Evolutionary conservation across 2,888 invertebrate species (phyloP), one percentile per base, ranked within the genome.

Genomic region (Perithous albicinctus): DNA sequence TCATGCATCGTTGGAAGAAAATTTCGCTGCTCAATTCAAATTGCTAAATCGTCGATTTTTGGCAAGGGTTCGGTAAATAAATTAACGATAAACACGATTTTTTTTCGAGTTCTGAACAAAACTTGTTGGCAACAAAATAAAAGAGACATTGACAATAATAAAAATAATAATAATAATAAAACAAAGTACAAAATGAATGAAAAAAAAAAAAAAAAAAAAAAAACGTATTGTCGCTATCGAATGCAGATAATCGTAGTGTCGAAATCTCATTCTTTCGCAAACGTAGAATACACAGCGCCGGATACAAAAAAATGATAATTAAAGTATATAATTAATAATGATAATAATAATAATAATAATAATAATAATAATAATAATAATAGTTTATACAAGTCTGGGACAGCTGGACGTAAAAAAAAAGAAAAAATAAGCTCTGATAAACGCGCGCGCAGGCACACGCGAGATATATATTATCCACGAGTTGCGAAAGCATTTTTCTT

Each of bases 171-270:
- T 66, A 54, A 26, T 69, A 69, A 76, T 67, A 46, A 29, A 77
- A 77, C 73, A 69, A 38, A 73, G 69, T 77, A 77, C 89, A 90
- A n/a, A n/a, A n/a, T n/a, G n/a, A n/a, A 91, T 89, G 86, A 89
- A 87, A 82, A 86, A 86, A n/a, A n/a, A n/a, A n/a, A n/a, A n/a
- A n/a, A n/a, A n/a, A n/a, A n/a, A n/a, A n/a, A n/a, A n/a, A n/a
- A n/a, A n/a, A n/a, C n/a, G n/a, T n/a, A 87, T 86, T 87, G 80
- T 86, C 84, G 83, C 84, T 87, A 61, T 72, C 43, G 70, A 64
- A 63, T 20, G 56, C 69, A 43, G 48, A 43, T 41, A 70, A 46
- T 80, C 75, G 54, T 54, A 43, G 15, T 18, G 29, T 73, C 56
- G 35, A 66, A 29, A 66, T 46, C 67, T 69, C 69, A 56, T 70